These are phyloP conservation scores for Aselliscus stoliczkanus DNA, from an alignment of 2,797 vertebrate species.

Conservation along the genomic window DNA sequence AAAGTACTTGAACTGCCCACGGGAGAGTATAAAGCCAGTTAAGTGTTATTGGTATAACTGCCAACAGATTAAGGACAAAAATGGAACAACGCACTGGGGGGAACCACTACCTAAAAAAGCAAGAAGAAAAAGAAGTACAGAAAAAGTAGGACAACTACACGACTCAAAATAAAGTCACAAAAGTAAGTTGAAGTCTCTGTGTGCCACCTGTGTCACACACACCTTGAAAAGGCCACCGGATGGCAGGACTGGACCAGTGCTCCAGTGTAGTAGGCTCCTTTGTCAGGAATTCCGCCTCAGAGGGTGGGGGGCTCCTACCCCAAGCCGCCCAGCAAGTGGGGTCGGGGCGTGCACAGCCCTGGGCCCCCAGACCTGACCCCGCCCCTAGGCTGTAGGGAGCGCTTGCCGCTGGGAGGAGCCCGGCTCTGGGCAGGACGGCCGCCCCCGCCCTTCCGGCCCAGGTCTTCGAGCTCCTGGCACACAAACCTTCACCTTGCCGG, in stretches of 20 bases:
- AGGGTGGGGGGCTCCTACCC: background rate
- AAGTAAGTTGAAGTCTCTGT: background rate
- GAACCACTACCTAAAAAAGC: background rate
- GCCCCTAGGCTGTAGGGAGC: background rate
- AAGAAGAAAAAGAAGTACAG: background rate
- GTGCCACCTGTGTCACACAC: rapidly evolving
- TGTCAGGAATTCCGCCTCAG: background rate
- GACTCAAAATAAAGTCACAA: background rate
- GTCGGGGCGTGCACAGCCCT: background rate
- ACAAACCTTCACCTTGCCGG: rapidly evolving
- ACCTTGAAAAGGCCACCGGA: rapidly evolving
- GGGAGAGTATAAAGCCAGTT: background rate
- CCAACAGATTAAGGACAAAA: no score
- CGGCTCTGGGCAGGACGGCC: background rate
- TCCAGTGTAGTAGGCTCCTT: background rate
- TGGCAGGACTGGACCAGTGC: background rate
- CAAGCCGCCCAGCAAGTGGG: background rate
- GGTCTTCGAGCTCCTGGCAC: background rate
- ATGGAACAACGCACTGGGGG: no score
- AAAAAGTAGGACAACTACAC: background rate
- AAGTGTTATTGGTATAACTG: no score
- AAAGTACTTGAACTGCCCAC: background rate
- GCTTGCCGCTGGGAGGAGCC: background rate
- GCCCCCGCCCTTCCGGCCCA: background rate
- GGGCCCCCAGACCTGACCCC: background rate